phyloP scores from a whole-genome alignment of 2,113 vertebrate genomes.

The Balaeniceps rex region DNA sequence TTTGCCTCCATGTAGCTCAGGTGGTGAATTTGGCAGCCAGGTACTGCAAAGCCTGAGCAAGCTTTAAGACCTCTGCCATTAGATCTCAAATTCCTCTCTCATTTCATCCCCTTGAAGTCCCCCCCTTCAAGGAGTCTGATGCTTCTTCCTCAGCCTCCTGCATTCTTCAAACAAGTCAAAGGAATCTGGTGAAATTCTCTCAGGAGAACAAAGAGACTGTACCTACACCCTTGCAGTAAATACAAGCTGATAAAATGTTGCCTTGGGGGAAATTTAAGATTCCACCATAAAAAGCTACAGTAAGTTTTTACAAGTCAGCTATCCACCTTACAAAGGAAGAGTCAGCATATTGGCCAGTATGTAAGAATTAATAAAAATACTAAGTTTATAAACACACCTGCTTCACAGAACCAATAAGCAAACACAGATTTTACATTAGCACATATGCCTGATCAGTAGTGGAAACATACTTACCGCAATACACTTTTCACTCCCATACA shows the following conservation, averaged over 20 bases:
- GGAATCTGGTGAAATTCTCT: background rate
- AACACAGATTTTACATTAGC: background rate
- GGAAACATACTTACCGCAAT: conserved; percentile 68
- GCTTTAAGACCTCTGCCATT: background rate
- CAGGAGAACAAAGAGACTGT: background rate
- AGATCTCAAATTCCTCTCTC: background rate
- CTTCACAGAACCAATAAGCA: background rate
- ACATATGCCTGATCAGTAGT: accelerated
- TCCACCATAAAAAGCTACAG: background rate
- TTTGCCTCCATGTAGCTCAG: background rate
- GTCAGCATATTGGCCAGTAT: background rate
- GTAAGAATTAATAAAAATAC: background rate
- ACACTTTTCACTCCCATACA: conserved; percentile 76
- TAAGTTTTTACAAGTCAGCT: background rate
- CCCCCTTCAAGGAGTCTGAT: background rate
- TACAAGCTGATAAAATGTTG: background rate
- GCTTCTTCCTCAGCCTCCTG: background rate
- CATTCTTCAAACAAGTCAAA: background rate
- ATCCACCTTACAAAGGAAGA: background rate
- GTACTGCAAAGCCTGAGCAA: background rate
- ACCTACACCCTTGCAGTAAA: background rate
- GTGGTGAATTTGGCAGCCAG: background rate
- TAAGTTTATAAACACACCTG: background rate
- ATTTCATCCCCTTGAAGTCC: background rate
- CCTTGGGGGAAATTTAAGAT: background rate